Percentiles rank a stretch among this genome's conserved stretches.
Conservation (phyloP, 1,140 invertebrate species). For the Grapholita molesta region DNA sequence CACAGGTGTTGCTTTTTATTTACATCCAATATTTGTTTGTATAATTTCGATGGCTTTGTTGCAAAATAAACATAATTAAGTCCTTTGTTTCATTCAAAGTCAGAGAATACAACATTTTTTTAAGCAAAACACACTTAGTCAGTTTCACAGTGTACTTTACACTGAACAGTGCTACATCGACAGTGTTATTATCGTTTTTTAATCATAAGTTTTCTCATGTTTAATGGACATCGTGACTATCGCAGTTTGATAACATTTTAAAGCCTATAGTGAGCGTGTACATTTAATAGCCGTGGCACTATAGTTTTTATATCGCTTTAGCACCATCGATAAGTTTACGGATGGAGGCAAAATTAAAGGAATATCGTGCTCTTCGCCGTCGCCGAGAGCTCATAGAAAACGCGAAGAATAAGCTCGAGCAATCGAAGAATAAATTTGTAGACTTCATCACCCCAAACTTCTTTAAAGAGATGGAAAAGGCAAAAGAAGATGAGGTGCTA, state of each 20-base stretch:
- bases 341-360: constrained; percentile 71
- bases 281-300: neutral
- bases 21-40: neutral
- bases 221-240: neutral
- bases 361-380: constrained; percentile 62
- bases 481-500: constrained; percentile 49
- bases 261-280: neutral
- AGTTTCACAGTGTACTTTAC: neutral
- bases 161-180: neutral
- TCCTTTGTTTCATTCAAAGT: neutral
- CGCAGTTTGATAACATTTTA: neutral
- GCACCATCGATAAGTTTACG: constrained; percentile 25
- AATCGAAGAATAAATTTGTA: constrained; percentile 44
- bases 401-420: constrained; percentile 51
- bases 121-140: neutral
- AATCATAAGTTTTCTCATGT: constrained; percentile 11
- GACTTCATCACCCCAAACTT: constrained; percentile 46
- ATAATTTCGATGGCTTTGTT: neutral
- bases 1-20: neutral
- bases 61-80: neutral
- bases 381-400: constrained; percentile 59
- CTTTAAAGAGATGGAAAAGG: constrained; percentile 45
- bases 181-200: neutral
- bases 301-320: constrained; percentile 14
- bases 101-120: neutral